Evolutionary conservation across 2,888 invertebrate genomes (phyloP), one percentile per base, ranked within the genome.

Genomic region (Agriopis marginaria): DNA sequence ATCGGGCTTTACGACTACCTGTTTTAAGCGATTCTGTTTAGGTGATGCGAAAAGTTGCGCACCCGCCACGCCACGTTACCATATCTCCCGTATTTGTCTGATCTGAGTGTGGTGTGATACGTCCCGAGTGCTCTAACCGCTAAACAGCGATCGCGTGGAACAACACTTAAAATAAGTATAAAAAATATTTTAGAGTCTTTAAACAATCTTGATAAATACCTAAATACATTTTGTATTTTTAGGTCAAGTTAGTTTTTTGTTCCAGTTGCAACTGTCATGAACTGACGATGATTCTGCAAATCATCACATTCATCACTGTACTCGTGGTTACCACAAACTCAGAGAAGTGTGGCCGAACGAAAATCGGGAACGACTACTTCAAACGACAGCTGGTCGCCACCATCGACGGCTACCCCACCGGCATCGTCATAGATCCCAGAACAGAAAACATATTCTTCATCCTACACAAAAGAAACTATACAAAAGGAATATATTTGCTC

Each of bases 371-470:
- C n/a, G 90, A 91, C 47, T 90, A 79, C 70, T 94, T 89, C 82
- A 93, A 92, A 64, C 79, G 93, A 3, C 89, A 92, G n/a, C 81
- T 94, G 0, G 86, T 94, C 3, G 93, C 93, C 0, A 88, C 89
- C 1, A 88, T 94, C 2, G 93, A 93, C 59, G 94, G 94, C 0
- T 93, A 89, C 54, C 88, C 94, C 0, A 92, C 92, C 0, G 90
- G 90, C 7, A 85, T 94, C 40, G 90, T 89, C 0, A 75, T 91
- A 9, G 93, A 94, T 59, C 89, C 91, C 0, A 82, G 81, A 71
- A 92, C 90, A 0, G 93, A 93, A 1, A 82, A 93, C 72, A 86
- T 94, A 59, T 93, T 93, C 76, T 93, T 94, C 68, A 84, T 92
- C 0, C 83, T 94, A 0, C 91, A 93, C 60, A 94, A 93, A 79